Conservation (phyloP, 2,888 invertebrate genomes). For the Caenorhabditis sinica region DNA sequence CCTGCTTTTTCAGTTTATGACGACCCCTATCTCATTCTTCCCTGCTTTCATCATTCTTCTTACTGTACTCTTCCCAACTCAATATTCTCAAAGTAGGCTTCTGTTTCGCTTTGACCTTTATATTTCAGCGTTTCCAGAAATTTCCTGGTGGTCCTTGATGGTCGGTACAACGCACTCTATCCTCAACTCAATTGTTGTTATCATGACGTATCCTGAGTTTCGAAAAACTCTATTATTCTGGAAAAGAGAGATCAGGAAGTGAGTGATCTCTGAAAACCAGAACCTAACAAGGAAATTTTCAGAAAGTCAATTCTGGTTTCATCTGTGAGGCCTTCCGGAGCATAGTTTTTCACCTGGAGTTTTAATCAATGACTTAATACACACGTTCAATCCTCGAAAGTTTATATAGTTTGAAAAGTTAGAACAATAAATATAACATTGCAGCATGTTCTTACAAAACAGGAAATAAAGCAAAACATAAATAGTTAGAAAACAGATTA, state of each 20-base stretch:
- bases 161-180: constrained; percentile 42
- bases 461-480: too few species aligned
- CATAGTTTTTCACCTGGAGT: background rate
- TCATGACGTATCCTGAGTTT: constrained; percentile 41
- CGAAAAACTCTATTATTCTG: constrained; percentile 31
- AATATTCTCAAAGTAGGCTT: constrained; percentile 28
- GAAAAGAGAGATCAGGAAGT: background rate
- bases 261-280: background rate
- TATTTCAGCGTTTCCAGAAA: constrained; percentile 20
- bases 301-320: constrained; percentile 8
- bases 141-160: constrained; percentile 26
- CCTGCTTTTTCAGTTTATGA: constrained; percentile 6
- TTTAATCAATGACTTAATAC: background rate
- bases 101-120: background rate
- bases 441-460: background rate
- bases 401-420: too few species aligned
- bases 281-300: background rate
- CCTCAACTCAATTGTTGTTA: constrained; percentile 38
- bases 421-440: too few species aligned
- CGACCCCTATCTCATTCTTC: constrained; percentile 1
- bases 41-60: constrained; percentile 3
- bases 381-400: too few species aligned
- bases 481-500: background rate
- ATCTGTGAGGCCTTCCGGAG: constrained; percentile 4
- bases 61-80: constrained; percentile 1